Evolutionary conservation across 2,888 invertebrate genomes (phyloP).

Genomic region (Sicus ferrugineus): DNA sequence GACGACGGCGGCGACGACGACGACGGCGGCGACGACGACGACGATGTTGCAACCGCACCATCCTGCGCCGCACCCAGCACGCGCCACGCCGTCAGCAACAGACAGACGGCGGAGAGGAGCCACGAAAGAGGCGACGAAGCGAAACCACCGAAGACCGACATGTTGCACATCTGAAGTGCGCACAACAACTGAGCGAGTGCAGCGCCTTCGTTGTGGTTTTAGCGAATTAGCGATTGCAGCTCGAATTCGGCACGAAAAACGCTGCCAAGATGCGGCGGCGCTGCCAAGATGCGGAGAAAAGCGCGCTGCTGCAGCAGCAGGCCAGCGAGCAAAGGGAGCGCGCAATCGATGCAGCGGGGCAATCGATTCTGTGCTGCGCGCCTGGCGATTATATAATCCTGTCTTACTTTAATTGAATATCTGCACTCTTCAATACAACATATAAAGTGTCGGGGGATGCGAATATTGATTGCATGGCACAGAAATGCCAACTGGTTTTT

Average conservation of each 20-base stretch:
- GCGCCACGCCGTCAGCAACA: not conserved
- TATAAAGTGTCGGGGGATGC: not conserved
- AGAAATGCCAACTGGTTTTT: not conserved
- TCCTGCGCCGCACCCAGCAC: not conserved
- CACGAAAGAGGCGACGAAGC: constrained; percentile 7
- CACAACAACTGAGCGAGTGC: constrained; percentile 37
- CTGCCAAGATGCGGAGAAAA: too few species aligned
- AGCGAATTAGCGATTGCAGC: not conserved
- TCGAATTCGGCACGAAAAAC: too few species aligned
- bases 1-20: not conserved
- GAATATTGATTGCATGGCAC: not conserved
- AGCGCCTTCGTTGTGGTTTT: not conserved
- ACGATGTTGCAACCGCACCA: not conserved
- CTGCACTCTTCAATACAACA: not conserved
- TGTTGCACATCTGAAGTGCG: constrained; percentile 40
- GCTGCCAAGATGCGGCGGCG: too few species aligned
- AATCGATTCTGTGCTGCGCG: not conserved
- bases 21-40: not conserved
- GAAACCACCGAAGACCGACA: constrained; percentile 17
- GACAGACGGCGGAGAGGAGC: not conserved
- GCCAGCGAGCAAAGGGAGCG: constrained; percentile 2
- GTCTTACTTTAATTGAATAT: not conserved
- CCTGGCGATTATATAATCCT: not conserved
- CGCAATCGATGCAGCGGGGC: not conserved
- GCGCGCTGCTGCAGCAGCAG: not conserved